Base-by-base conservation (phyloP, 2,888 invertebrate species). In the Aproaerema taeniolella region DNA sequence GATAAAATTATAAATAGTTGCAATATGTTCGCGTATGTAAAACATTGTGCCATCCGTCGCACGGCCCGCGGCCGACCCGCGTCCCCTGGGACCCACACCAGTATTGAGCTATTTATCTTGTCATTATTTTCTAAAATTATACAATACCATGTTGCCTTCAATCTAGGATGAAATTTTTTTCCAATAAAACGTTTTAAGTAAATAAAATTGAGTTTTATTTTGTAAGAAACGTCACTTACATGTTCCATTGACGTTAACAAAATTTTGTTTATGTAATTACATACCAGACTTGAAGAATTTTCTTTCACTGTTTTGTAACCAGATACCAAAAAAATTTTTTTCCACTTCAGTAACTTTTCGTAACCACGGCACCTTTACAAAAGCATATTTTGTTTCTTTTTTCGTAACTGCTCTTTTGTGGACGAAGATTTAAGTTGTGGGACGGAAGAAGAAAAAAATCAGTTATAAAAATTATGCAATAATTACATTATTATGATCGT, bases 101-200 rank as follows among this genome's bases (percentile, higher is more conserved):
- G 59, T 61, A 58, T 65, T 58, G 52, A 60, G 48, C 52, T 58
- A 55, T 59, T 46, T 60, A 58, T 70, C 67, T 65, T 68, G 71
- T 73, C 73, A 70, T 75, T 71, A 63, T 67, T 68, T 70, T 70
- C 73, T 71, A 68, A 74, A 77, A 72, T 67, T 77, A 77, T 76
- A 81, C 77, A 78, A 81, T 82, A 87, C 87, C 86, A 78, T 73
- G 86, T 87, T 87, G 87, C 87, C 87, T 87, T 86, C 82, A 79
- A 76, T 80, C 70, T 83, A 83, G 79, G 74, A 82, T 79, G 79
- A 80, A 66, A 64, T 67, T 71, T 81, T 83, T 85, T 87, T 83
- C 72, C 79, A 83, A 86, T 81, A 87, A 87, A 87, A 82, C 71
- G 78, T 78, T 81, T n/a, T 83, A 81, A 85, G 80, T 79, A 79